phyloP scores from a whole-genome alignment of 2,113 vertebrate genomes.

The Serinus canaria region DNA sequence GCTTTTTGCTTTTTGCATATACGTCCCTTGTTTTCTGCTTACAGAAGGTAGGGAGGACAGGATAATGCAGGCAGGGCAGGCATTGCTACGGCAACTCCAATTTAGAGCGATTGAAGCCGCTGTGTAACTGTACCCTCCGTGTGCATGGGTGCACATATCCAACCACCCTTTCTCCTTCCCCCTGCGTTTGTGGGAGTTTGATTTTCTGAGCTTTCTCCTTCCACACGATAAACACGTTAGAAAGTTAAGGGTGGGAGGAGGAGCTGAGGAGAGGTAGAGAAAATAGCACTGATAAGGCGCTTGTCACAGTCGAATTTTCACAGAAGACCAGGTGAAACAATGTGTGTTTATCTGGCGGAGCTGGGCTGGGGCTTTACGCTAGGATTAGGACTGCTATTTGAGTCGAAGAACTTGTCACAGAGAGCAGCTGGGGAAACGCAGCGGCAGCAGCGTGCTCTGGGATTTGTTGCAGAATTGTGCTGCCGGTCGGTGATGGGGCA shows the following conservation, averaged over 20 bases:
- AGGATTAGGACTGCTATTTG: not conserved
- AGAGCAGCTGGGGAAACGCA: not conserved
- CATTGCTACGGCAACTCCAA: slow-evolving; percentile 3
- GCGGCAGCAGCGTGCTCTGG: not conserved
- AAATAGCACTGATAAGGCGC: not conserved
- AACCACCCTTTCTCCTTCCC: not conserved
- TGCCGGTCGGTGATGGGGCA: not conserved
- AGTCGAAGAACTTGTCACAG: not conserved
- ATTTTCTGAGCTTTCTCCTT: slow-evolving; percentile 29
- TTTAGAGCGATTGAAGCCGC: not conserved
- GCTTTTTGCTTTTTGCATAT: not conserved
- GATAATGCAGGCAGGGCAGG: not conserved
- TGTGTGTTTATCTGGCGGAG: not conserved
- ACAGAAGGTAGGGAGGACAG: not conserved
- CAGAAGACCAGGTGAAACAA: not conserved
- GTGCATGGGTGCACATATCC: not conserved
- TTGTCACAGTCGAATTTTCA: not conserved
- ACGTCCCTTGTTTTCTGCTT: not conserved
- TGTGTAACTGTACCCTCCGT: not conserved
- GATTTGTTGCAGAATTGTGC: not conserved
- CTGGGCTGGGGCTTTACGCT: not conserved
- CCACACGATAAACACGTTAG: not conserved
- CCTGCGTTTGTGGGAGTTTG: not conserved
- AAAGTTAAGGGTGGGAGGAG: slow-evolving; percentile 17
- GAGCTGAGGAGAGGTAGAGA: not conserved